A percentile compares a stretch with the other conserved stretches of the same genome.
Conservation (phyloP, 1,140 invertebrate genomes). For the Hyposmocoma kahamanoa region DNA sequence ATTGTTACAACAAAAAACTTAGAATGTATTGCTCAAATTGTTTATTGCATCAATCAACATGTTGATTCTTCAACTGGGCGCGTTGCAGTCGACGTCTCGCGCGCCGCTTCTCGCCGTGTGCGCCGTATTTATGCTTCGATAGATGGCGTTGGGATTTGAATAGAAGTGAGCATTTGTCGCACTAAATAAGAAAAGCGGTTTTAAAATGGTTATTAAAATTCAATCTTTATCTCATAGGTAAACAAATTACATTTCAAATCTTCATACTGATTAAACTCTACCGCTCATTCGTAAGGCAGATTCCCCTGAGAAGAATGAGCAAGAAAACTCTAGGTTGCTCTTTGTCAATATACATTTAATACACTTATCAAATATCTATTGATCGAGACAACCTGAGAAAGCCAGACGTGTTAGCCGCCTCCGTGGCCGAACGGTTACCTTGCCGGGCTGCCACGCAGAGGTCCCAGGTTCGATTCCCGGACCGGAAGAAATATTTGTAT, state of each 20-base stretch:
- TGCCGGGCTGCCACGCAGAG: too few species aligned
- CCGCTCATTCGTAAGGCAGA: neutral
- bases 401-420: too few species aligned
- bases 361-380: neutral
- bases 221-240: neutral
- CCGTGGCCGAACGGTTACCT: too few species aligned
- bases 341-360: neutral
- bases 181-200: constrained; percentile 8
- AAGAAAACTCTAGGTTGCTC: neutral
- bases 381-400: too few species aligned
- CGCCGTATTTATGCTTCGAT: constrained; percentile 12
- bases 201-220: neutral
- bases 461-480: too few species aligned
- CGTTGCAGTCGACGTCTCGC: neutral
- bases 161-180: constrained; percentile 5
- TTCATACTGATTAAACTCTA: neutral
- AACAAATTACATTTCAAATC: neutral
- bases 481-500: too few species aligned
- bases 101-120: constrained; percentile 5
- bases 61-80: too few species aligned
- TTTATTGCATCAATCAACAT: too few species aligned
- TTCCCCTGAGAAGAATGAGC: neutral
- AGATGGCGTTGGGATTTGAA: constrained; percentile 20
- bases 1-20: too few species aligned
- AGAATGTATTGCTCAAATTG: too few species aligned